phyloP scores from a whole-genome alignment of 2,113 vertebrate genomes.

The Apodemus sylvaticus region DNA sequence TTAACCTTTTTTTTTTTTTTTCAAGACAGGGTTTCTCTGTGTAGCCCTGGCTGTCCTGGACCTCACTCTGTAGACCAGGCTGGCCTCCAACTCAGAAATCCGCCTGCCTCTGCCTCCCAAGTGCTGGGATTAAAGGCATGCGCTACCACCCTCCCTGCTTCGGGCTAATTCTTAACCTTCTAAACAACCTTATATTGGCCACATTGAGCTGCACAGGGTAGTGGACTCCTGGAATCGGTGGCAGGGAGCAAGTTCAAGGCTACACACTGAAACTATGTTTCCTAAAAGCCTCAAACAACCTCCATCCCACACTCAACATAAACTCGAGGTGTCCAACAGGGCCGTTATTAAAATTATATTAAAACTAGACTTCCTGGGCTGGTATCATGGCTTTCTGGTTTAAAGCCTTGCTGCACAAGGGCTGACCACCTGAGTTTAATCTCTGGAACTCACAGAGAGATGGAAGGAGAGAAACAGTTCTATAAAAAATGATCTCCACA shows the following conservation, averaged over 20 bases:
- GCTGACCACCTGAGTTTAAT: not conserved
- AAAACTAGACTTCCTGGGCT: not conserved
- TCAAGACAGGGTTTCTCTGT: too few species aligned
- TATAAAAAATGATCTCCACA: not conserved
- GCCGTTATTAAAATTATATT: not conserved
- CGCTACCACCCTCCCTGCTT: too few species aligned
- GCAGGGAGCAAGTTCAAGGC: not conserved
- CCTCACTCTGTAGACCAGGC: not conserved
- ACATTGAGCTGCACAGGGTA: not conserved
- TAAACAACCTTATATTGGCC: not conserved
- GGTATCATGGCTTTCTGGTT: not conserved
- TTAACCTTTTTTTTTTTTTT: too few species aligned
- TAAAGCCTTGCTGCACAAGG: too few species aligned
- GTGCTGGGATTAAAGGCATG: not conserved
- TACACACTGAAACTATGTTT: not conserved
- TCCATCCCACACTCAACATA: not conserved
- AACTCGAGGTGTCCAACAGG: not conserved
- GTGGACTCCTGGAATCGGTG: not conserved
- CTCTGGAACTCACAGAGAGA: not conserved
- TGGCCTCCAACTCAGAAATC: not conserved
- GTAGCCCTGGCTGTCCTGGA: not conserved
- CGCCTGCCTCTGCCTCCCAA: not conserved
- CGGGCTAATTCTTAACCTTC: not conserved
- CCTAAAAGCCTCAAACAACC: not conserved
- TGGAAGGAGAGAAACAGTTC: not conserved